Base-by-base conservation (phyloP, 1,140 invertebrate species). In the Oppia nitens region DNA sequence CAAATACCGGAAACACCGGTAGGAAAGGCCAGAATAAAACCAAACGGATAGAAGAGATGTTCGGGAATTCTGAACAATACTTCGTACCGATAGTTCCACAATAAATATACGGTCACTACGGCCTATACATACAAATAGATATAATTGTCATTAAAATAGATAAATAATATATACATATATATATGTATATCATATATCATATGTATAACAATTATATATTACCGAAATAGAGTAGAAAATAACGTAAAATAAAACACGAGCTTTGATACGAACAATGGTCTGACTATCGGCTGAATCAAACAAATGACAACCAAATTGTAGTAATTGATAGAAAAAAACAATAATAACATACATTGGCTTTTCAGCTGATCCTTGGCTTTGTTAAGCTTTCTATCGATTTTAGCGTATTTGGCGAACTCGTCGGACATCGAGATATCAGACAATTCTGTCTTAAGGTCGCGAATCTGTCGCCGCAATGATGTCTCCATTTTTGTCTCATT, bases 371-470 rank as follows among this genome's bases (percentile, higher is more conserved):
- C 66, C 48, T 72, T 69, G 0, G 77, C 54, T 66, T 75, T 74
- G 57, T 69, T 75, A 26, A 72, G 70, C 64, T 72, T 75, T 57
- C 78, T 64, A 61, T 78, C 72, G 28, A 78, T 68, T 66, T 73
- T 77, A 1, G 76, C 75, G 69, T 77, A 77, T 63, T 74, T 78
- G n/a, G 76, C 68, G 73, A 79, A 79, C 63, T 79, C 77, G 68
- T 79, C 73, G 1, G 74, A 69, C 69, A 78, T 76, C 25, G 74
- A 76, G 53, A 77, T 70, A 9, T 60, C 61, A 24, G 63, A 63
- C 65, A 78, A 71, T 68, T 78, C 70, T 51, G 68, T 67, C 66
- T 74, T 76, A 2, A 77, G 61, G 51, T 66, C 65, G 12, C 62
- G 64, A 12, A 74, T 58, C 55, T 77, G 69, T 55, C 64, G 50